Evolutionary conservation across 2,888 invertebrate species (phyloP).

Genomic region (Drosophila anomalipes): DNA sequence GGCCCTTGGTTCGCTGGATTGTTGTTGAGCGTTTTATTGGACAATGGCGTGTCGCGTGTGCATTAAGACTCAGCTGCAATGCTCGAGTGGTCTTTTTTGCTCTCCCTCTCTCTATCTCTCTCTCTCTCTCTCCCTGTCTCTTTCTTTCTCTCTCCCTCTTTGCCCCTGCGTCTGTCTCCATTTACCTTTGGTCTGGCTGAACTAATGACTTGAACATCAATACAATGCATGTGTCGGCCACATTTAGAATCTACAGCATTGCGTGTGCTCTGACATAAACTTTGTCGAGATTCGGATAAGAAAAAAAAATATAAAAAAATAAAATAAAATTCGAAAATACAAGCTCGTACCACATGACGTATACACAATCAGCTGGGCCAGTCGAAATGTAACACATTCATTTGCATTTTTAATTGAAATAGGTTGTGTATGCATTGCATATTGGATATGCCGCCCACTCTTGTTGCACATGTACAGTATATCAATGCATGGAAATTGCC

Average conservation of each 20-base stretch:
- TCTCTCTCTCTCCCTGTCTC: background rate
- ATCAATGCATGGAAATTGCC: constrained; percentile 17
- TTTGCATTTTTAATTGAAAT: constrained; percentile 2
- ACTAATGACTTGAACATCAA: constrained; percentile 69
- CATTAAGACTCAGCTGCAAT: constrained; percentile 68
- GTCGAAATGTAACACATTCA: constrained; percentile 12
- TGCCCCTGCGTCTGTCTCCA: background rate
- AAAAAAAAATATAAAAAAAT: background rate
- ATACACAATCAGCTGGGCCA: constrained; percentile 41
- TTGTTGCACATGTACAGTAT: background rate
- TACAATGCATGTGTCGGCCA: constrained; percentile 69
- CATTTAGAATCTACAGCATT: constrained; percentile 47
- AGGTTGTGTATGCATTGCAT: background rate
- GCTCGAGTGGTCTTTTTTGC: constrained; percentile 12
- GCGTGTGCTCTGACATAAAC: constrained; percentile 30
- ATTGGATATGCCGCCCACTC: constrained; percentile 7
- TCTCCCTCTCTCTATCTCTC: background rate
- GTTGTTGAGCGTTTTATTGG: constrained; percentile 78
- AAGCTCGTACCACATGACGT: constrained; percentile 31
- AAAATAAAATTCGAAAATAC: background rate
- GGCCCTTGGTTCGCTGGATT: constrained; percentile 32
- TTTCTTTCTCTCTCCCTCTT: background rate
- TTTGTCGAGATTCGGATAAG: background rate
- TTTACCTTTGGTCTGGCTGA: constrained; percentile 41
- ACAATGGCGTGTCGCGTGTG: constrained; percentile 75